These are phyloP conservation scores for Sigmodon hispidus DNA, from an alignment of 2,113 vertebrate genomes.

Conservation along the genomic window DNA sequence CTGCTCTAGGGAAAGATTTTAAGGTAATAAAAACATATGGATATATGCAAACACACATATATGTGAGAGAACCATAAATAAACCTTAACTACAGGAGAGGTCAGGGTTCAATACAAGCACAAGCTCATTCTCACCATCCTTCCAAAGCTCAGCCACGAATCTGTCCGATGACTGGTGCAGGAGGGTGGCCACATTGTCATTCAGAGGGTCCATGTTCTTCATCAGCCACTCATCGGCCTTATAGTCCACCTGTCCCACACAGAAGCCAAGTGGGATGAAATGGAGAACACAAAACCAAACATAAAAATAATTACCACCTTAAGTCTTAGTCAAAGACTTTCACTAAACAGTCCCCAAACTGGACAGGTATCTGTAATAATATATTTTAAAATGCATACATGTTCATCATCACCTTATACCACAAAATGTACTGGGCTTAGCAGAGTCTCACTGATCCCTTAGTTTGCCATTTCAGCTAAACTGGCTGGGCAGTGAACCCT, in stretches of 20 bases:
- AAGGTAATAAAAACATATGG: background rate
- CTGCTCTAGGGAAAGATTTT: slow-evolving; percentile 75
- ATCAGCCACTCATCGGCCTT: slow-evolving; percentile 99
- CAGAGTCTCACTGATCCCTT: background rate
- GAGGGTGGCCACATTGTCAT: slow-evolving; percentile 97
- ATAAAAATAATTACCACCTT: background rate
- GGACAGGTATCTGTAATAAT: background rate
- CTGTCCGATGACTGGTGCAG: slow-evolving; percentile 98
- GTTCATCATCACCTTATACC: background rate
- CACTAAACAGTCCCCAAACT: background rate
- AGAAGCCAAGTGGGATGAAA: background rate
- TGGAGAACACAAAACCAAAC: background rate
- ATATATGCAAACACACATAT: background rate
- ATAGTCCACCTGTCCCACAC: slow-evolving; percentile 92
- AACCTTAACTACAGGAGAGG: background rate
- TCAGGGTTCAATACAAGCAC: background rate
- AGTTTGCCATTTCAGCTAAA: background rate
- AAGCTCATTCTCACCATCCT: slow-evolving; percentile 91
- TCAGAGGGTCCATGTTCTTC: slow-evolving; percentile 99
- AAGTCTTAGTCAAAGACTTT: background rate
- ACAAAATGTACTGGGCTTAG: background rate
- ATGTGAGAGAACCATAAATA: background rate
- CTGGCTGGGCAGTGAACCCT: background rate
- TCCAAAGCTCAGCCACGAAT: slow-evolving; percentile 98
- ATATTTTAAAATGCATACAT: background rate